Conservation (phyloP, 2,888 invertebrate species). For the Sycophila texana region DNA sequence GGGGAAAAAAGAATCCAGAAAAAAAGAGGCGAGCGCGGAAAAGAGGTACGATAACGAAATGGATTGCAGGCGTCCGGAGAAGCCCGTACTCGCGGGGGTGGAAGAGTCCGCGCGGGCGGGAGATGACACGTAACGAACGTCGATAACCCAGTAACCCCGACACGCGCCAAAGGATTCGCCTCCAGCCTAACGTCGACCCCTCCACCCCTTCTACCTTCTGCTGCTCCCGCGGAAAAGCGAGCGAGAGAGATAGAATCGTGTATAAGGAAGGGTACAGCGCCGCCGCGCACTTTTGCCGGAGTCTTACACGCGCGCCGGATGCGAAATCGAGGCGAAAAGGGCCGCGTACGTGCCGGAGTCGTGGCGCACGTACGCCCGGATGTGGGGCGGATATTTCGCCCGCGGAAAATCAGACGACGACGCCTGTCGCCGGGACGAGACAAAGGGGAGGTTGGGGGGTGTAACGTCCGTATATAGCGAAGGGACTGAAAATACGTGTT, state of each 20-base stretch:
- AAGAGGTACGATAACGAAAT: slow-evolving; percentile 44
- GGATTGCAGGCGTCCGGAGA: slow-evolving; percentile 47
- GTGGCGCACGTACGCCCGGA: background rate
- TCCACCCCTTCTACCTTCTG: background rate
- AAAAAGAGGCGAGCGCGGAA: background rate
- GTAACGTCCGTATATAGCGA: background rate
- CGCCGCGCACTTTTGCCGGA: background rate
- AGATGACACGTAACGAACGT: slow-evolving; percentile 61
- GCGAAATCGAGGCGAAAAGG: background rate
- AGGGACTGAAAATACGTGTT: background rate
- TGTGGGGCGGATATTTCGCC: background rate
- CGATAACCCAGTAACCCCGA: slow-evolving; percentile 69
- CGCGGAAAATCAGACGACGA: background rate
- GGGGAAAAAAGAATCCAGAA: background rate
- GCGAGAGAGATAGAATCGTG: background rate
- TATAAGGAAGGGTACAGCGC: background rate
- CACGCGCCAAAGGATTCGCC: slow-evolving; percentile 44
- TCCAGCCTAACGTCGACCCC: slow-evolving; percentile 22
- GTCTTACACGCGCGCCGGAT: background rate
- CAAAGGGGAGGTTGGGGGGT: background rate
- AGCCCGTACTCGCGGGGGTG: slow-evolving; percentile 6
- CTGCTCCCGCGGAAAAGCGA: background rate
- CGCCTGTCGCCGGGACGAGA: too few relatives aligned
- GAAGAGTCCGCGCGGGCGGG: slow-evolving; percentile 23
- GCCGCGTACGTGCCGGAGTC: too few relatives aligned